Base-by-base conservation (phyloP, 2,888 invertebrate genomes). In the Ectemnius continuus region DNA sequence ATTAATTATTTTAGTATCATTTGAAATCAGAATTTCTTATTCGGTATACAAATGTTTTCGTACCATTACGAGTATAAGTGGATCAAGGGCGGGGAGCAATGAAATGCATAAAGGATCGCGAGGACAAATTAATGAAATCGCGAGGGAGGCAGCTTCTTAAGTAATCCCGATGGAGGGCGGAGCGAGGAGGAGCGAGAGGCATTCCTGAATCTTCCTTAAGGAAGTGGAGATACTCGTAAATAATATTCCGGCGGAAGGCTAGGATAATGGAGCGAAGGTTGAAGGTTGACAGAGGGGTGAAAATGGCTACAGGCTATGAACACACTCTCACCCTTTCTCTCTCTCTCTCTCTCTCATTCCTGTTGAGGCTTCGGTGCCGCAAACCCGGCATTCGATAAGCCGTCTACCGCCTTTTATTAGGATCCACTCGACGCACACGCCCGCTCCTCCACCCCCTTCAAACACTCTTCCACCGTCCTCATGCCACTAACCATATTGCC, bases 321-420 rank as follows among this genome's bases (percentile, higher is more conserved):
- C 80, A 68, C 67, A 68, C 77, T 76, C 75, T 36, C 36, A 36
- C 36, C 36, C 36, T 36, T 36, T 36, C 36, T 36, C 36, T 36
- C 36, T 36, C 28, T 2, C 28, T 4, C 28, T 28, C 36, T 36
- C 36, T 8, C 2, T 36, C 36, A 36, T 8, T 70, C 63, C 3
- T 23, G 23, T 23, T 23, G 2, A 23, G 23, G 36, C 8, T 36
- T 6, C 75, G 75, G 78, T 77, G 82, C 86, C 82, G 82, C 86
- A 85, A 86, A 81, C 83, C 83, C 77, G 65, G 79, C 81, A 86
- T 86, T 84, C 87, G 86, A 86, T 87, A 86, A 87, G 84, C 85
- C 82, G 81, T 78, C 80, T 81, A 84, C 71, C 77, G 78, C 73
- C 84, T 84, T 84, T 84, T 87, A 86, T 87, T 84, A 85, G 83